Evolutionary conservation across 2,888 invertebrate genomes (phyloP).

Genomic region (Linnaemya vulpina): DNA sequence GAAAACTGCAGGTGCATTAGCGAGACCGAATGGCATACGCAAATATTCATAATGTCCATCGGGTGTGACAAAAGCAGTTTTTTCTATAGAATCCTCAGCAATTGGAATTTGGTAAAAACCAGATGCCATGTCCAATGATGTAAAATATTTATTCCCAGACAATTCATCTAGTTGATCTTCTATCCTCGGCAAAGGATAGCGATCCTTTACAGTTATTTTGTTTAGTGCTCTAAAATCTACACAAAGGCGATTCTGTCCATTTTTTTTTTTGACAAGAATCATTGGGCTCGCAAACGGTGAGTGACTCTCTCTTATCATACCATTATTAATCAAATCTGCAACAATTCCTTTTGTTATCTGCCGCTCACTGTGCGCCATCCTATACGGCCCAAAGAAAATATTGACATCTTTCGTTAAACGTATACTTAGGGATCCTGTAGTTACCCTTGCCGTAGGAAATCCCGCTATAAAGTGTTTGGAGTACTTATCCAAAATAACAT

Average conservation of each 20-base stretch:
- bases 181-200: conserved; percentile 76
- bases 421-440: too few species aligned
- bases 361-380: conserved; percentile 40
- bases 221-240: conserved; percentile 57
- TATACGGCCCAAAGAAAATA: too few species aligned
- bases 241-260: conserved; percentile 62
- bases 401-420: too few species aligned
- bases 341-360: conserved; percentile 55
- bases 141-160: conserved; percentile 74
- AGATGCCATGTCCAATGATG: conserved; percentile 64
- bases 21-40: conserved; percentile 25
- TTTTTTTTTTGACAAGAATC: conserved; percentile 66
- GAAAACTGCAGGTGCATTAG: conserved; percentile 78
- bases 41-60: conserved; percentile 26
- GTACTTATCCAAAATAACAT: background rate
- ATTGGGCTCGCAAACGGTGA: conserved; percentile 65
- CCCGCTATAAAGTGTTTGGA: too few species aligned
- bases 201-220: background rate
- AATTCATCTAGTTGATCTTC: conserved; percentile 79
- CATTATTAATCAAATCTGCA: conserved; percentile 41
- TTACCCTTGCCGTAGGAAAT: too few species aligned
- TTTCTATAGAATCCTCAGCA: conserved; percentile 63
- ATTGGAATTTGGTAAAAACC: conserved; percentile 59
- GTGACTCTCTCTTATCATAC: conserved; percentile 59
- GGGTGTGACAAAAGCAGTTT: conserved; percentile 25